phyloP scores from a whole-genome alignment of 2,113 vertebrate genomes.

The Carassius auratus region DNA sequence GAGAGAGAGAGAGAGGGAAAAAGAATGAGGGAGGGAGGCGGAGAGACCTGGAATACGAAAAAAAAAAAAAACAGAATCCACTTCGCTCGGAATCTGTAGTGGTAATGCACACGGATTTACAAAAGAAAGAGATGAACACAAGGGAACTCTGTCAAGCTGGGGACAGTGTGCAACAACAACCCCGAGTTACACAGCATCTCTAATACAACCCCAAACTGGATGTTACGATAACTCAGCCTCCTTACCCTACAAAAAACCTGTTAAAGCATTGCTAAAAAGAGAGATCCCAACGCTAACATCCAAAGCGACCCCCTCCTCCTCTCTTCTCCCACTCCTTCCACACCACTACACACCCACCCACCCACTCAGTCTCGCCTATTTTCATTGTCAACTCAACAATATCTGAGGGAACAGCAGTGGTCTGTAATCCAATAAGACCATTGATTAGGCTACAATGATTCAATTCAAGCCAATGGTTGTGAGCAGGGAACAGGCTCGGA shows the following conservation, averaged over 20 bases:
- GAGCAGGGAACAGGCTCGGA: slow-evolving; percentile 89
- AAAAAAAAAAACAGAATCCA: slow-evolving; percentile 63
- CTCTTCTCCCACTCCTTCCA: slow-evolving; percentile 66
- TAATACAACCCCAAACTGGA: not conserved
- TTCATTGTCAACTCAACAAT: slow-evolving; percentile 96
- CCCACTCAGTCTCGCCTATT: slow-evolving; percentile 80
- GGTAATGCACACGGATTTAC: slow-evolving; percentile 46
- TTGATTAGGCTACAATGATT: slow-evolving; percentile 99
- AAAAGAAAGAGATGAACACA: slow-evolving; percentile 28
- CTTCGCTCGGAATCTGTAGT: slow-evolving; percentile 57
- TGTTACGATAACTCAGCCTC: not conserved
- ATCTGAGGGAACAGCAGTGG: slow-evolving; percentile 95
- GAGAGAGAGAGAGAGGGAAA: slow-evolving; percentile 36
- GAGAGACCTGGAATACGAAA: slow-evolving; percentile 50
- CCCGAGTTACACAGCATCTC: slow-evolving; percentile 7
- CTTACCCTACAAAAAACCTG: not conserved
- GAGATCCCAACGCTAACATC: slow-evolving; percentile 56
- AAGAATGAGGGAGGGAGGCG: slow-evolving; percentile 45
- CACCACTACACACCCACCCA: slow-evolving; percentile 62
- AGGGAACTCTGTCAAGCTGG: slow-evolving; percentile 39
- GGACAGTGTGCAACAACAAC: slow-evolving; percentile 23
- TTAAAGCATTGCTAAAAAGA: slow-evolving; percentile 23
- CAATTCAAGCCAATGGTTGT: slow-evolving; percentile 93
- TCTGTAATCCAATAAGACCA: slow-evolving; percentile 99
- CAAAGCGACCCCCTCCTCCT: slow-evolving; percentile 61